These are phyloP conservation scores for Megalops cyprinoides DNA, from an alignment of 2,797 vertebrate genomes.

Conservation along the genomic window DNA sequence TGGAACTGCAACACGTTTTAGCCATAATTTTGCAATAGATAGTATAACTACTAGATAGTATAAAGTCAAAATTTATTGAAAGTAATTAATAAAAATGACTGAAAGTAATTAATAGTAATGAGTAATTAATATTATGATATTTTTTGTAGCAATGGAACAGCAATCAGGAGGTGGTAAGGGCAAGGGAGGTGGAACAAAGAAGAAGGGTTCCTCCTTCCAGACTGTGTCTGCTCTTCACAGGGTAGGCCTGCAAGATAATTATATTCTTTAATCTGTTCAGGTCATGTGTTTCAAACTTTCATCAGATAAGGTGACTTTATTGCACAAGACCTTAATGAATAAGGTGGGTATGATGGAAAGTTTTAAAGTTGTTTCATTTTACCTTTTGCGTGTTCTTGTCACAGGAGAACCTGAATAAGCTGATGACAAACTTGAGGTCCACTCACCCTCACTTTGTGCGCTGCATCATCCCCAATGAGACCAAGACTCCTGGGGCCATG, in stretches of 20 bases:
- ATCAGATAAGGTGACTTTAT: no score
- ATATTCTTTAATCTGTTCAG: no score
- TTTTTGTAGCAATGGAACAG: slow-evolving; percentile 15
- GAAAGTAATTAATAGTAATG: no score
- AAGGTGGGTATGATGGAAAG: not conserved
- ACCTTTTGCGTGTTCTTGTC: not conserved
- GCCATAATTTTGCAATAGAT: no score
- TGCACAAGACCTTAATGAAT: not conserved
- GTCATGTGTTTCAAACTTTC: no score
- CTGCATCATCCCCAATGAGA: slow-evolving; percentile 80
- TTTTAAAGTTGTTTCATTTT: not conserved
- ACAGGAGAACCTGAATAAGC: slow-evolving; percentile 82
- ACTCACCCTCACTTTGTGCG: slow-evolving; percentile 82
- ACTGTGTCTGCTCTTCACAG: slow-evolving; percentile 87
- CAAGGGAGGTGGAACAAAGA: slow-evolving; percentile 75
- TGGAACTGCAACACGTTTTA: no score
- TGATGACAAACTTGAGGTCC: slow-evolving; percentile 79
- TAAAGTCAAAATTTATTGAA: no score
- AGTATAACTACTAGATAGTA: no score
- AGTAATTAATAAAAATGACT: no score
- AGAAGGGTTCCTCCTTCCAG: slow-evolving; percentile 89
- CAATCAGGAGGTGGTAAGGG: not conserved
- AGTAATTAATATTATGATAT: no score
- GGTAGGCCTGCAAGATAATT: no score
- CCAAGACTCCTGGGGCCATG: slow-evolving; percentile 73